Base-by-base conservation (phyloP, 2,797 vertebrate species). In the Hemibagrus guttatus region DNA sequence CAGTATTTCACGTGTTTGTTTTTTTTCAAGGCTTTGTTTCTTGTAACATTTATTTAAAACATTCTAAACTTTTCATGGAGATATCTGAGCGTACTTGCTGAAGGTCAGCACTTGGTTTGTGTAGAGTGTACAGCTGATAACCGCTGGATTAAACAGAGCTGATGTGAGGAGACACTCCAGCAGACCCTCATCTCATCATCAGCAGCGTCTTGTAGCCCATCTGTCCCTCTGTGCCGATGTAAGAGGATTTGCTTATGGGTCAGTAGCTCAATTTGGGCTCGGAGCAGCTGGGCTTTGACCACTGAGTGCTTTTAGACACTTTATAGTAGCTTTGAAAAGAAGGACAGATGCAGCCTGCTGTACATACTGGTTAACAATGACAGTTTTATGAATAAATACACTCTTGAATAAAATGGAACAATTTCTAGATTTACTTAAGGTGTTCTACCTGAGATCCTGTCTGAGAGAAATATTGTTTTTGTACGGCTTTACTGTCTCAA, bases 201-300 rank as follows among this genome's bases (percentile, higher is more conserved):
- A 69, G 12, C 81, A 84, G 52, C 12, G 39, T 42, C 52, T 58
- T 71, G 31, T 58, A 71, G 82, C 12, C 66, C 81, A 83, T 83
- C 81, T 83, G 66, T 71, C 28, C 0, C 1, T 71, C 21, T 69
- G 19, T 49, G 52, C 35, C 6, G 17, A 46, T 82, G 58, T 63
- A 39, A 12, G 19, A 72, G 75, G 9, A 26, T 9, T 49, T 71
- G 64, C 19, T 21, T 75, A 64, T 80, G 81, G 61, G 39, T 72
- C 63, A 39, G 72, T 76, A 35, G 58, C 26, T 31, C 74, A 61
- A 64, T 85, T 81, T 81, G 66, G 56, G 64, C 42, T 68, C 1
- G 35, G 69, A 88, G 49, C 84, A 83, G 84, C 79, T 88, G 84
- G 74, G 39, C 52, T 83, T 52, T 78, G 63, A 74, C 74, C 87